phyloP scores from a whole-genome alignment of 2,888 invertebrate genomes.

The Digitonthophagus gazella region DNA sequence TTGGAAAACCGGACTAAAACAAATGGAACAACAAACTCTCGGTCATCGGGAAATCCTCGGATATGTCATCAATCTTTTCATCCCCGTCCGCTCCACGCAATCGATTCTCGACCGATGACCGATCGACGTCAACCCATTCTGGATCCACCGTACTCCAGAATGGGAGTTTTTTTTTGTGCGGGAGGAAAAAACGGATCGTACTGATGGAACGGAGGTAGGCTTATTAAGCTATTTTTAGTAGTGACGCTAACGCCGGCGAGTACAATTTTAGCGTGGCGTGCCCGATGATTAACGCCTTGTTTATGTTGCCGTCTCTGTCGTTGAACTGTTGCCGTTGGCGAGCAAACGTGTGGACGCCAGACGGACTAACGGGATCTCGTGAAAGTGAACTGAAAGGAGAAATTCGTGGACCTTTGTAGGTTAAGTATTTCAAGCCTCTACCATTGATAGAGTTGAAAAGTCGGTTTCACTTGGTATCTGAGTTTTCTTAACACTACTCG shows the following conservation, averaged over 20 bases:
- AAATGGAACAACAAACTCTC: not conserved
- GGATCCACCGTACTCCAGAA: no score
- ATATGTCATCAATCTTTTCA: not conserved
- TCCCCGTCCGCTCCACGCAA: not conserved
- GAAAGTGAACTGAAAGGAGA: not conserved
- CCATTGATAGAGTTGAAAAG: not conserved
- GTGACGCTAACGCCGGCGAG: not conserved
- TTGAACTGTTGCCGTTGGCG: not conserved
- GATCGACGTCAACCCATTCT: not conserved
- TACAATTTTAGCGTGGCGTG: not conserved
- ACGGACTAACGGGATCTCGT: not conserved
- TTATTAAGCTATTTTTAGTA: not conserved
- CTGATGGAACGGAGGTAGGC: not conserved
- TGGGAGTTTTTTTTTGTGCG: not conserved
- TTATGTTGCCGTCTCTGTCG: not conserved
- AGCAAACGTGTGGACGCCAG: not conserved
- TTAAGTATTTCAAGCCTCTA: not conserved
- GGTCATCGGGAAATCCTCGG: not conserved
- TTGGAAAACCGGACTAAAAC: not conserved
- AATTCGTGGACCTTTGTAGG: not conserved
- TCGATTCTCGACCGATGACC: not conserved
- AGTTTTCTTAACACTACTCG: no score
- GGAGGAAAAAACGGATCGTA: not conserved
- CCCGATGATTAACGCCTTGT: not conserved
- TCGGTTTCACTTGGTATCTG: not conserved